These are phyloP conservation scores for Leptinotarsa lineolata DNA, from an alignment of 1,140 invertebrate species.

Conservation along the genomic window DNA sequence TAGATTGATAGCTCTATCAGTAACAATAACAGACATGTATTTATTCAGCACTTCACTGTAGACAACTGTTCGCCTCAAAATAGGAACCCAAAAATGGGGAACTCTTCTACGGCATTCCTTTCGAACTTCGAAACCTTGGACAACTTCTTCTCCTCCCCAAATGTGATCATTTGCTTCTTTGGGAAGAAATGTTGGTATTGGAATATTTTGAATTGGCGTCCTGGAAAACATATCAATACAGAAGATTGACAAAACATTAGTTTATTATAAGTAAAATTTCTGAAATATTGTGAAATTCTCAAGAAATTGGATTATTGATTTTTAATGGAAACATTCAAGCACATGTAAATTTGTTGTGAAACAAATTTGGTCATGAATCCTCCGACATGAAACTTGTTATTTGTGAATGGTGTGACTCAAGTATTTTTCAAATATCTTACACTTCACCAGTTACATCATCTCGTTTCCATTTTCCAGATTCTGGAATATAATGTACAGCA, in stretches of 20 bases:
- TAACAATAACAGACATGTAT: slow-evolving; percentile 80
- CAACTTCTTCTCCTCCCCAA: slow-evolving; percentile 95
- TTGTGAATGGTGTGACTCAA: neutral
- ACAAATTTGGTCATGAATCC: slow-evolving; percentile 5
- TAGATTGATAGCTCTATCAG: slow-evolving; percentile 76
- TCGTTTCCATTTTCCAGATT: slow-evolving; percentile 72
- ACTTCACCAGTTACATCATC: slow-evolving; percentile 75
- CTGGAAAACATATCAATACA: slow-evolving; percentile 52
- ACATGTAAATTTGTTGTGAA: neutral
- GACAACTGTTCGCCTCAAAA: slow-evolving; percentile 76
- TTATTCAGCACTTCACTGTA: slow-evolving; percentile 93
- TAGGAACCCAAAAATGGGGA: slow-evolving; percentile 87
- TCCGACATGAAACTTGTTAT: neutral
- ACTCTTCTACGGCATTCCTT: slow-evolving; percentile 63
- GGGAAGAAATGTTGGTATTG: slow-evolving; percentile 78
- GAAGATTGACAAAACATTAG: too few relatives aligned
- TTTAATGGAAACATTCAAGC: too few relatives aligned
- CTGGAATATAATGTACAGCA: slow-evolving; percentile 85
- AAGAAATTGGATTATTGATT: too few relatives aligned
- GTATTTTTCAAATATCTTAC: slow-evolving; percentile 53
- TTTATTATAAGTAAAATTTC: too few relatives aligned
- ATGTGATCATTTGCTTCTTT: slow-evolving; percentile 83
- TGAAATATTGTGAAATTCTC: too few relatives aligned
- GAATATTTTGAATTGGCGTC: slow-evolving; percentile 72
- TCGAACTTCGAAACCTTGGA: slow-evolving; percentile 85